Base-by-base conservation (phyloP, 1,140 invertebrate genomes). In the Heterodera schachtii region DNA sequence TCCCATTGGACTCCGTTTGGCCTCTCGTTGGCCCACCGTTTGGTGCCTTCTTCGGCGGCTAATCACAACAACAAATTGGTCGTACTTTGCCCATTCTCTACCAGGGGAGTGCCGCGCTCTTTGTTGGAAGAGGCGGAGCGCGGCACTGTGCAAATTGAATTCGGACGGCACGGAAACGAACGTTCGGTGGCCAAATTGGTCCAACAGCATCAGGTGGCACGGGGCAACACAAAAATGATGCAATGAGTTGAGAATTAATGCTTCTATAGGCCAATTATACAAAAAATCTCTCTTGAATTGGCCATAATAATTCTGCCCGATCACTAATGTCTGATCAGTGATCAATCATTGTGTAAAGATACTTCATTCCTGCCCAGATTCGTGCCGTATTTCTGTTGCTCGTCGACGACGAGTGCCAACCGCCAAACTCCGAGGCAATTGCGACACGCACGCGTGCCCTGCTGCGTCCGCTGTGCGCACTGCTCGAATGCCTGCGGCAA, bases 401-500 rank as follows among this genome's bases (percentile, higher is more conserved):
- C 43, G 44, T 8, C 47, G 44, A 46, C 49, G 43, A 47, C 41
- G 31, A 75, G 3, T 9, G 9, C 43, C 3, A 47, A 16, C 13
- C 13, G 21, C 44, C 8, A 47, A 75, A 13, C 49, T 16, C 44
- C 60, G 46, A 41, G n/a, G 49, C n/a, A 47, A 49, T 47, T 43
- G 73, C 73, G 21, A 43, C 73, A 3, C 31, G 60, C 49, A 75
- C 73, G 31, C 73, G 73, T 75, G n/a, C 73, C 8, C 43, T 75
- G 0, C 8, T 75, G 43, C 49, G 49, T 8, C 60, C 73, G 73
- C 41, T 75, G 43, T 52, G 44, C 60, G 49, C 73, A 13, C 44
- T 47, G 73, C 73, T 74, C 52, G 73, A 74, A n/a, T 74, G 73
- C 31, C 43, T 74, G n/a, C 46, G 73, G 21, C 73, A 11, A 47